Base-by-base conservation (phyloP, 2,113 vertebrate species). In the Sphaerodactylus townsendi region DNA sequence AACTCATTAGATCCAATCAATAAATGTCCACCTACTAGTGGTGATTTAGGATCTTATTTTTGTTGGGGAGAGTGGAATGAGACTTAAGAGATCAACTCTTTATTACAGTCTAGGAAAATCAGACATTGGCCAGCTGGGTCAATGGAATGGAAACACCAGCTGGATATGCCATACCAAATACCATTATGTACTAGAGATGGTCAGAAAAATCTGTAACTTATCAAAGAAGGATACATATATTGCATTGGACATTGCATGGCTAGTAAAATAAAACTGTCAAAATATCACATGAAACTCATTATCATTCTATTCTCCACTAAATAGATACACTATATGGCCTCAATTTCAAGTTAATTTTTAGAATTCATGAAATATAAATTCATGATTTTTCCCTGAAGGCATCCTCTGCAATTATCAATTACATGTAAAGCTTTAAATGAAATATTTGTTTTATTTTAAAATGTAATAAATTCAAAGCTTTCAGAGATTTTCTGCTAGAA, bases 401-500 rank as follows among this genome's bases (percentile, higher is more conserved):
- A 50, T 50, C 48, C 48, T 50, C 13, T 50, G 48, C 48, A 50
- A 50, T 13, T 50, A 6, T 50, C 48, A 50, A 50, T 50, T 50
- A 50, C 7, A 50, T 70, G 37, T 41, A 19, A 5, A 81, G 35
- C 39, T 50, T 50, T 50, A 6, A 50, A 50, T 70, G 48, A n/a
- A 66, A 44, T 66, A 44, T 23, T 46, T 53, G 50, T 79, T 19
- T 30, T 21, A 75, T 56, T 56, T 23, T 56, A 79, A 48, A 28
- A n/a, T n/a, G 2, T 4, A 25, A 25, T 59, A 44, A 41, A 44
- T 8, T 41, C 53, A n/a, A 62, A 41, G 13, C n/a, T 10, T 33
- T 73, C 13, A 23, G 50, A 28, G 39, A 25, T 30, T 82, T 65
- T 64, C 39, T 44, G 39, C 37, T 44, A 91, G 82, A 79, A 84